Percentiles rank a stretch among this genome's conserved stretches.
phyloP scores from a whole-genome alignment of 1,140 invertebrate species.

The Euwallacea similis region DNA sequence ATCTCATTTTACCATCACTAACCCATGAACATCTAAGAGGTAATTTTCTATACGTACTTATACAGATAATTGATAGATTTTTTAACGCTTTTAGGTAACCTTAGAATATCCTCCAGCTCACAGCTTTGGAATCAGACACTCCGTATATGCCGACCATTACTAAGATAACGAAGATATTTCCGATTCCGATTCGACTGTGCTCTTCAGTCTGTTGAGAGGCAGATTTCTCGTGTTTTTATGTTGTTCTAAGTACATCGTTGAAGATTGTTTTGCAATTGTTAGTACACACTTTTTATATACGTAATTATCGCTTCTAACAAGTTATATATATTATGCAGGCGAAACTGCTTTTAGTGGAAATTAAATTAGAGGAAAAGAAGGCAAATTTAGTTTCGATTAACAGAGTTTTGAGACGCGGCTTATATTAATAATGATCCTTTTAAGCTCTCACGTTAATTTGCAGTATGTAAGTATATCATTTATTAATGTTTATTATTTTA shows the following conservation, averaged over 20 bases:
- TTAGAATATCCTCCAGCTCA: constrained; percentile 65
- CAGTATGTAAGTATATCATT: no score
- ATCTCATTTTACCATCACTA: no score
- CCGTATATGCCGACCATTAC: constrained; percentile 73
- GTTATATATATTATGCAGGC: constrained; percentile 13
- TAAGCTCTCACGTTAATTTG: no score
- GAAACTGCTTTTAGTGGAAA: constrained; percentile 20
- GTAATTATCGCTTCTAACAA: neutral
- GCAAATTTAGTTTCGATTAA: no score
- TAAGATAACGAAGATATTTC: constrained; percentile 40
- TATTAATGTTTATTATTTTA: no score
- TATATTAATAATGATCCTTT: no score
- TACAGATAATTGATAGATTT: no score
- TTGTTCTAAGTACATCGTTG: constrained; percentile 30
- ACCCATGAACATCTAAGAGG: no score
- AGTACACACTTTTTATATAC: neutral
- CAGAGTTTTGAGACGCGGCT: no score
- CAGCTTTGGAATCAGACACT: constrained; percentile 88
- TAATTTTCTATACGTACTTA: no score
- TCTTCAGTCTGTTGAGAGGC: constrained; percentile 11
- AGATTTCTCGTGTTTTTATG: constrained; percentile 32
- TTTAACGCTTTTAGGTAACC: constrained; percentile 55
- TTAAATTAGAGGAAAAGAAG: constrained; percentile 4
- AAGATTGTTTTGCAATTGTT: neutral
- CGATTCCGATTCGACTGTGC: constrained; percentile 36